Conservation (phyloP, 2,113 vertebrate species). For the Apaloderma vittatum region DNA sequence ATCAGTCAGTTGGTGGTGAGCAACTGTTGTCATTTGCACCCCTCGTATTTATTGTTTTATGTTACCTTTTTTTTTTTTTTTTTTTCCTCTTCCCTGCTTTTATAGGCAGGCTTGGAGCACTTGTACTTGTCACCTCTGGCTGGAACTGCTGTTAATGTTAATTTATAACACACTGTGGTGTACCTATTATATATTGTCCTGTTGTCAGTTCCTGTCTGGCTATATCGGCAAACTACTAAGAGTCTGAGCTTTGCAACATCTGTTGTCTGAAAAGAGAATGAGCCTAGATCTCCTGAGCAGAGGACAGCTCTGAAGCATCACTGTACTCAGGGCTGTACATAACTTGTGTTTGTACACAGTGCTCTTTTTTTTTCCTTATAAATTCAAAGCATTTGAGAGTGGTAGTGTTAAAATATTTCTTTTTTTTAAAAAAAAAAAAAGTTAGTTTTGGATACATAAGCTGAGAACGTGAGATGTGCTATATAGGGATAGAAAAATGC, state of each 20-base stretch:
- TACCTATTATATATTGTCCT: not conserved
- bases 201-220: not conserved
- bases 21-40: not conserved
- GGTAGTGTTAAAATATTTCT: not conserved
- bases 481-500: not conserved
- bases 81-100: not conserved
- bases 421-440: not conserved
- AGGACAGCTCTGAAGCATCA: not conserved
- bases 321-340: not conserved
- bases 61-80: not conserved
- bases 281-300: not conserved
- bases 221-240: not conserved
- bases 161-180: not conserved
- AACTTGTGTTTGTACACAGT: not conserved
- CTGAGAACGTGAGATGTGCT: not conserved
- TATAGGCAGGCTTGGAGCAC: not conserved
- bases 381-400: not conserved
- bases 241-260: not conserved
- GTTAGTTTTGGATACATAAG: not conserved
- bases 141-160: not conserved
- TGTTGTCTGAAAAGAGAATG: not conserved
- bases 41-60: not conserved
- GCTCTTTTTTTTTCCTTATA: not conserved
- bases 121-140: not conserved
- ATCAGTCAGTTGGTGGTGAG: accelerated